These are phyloP conservation scores for Bombus fervidus DNA, from an alignment of 1,140 invertebrate species.

Conservation along the genomic window DNA sequence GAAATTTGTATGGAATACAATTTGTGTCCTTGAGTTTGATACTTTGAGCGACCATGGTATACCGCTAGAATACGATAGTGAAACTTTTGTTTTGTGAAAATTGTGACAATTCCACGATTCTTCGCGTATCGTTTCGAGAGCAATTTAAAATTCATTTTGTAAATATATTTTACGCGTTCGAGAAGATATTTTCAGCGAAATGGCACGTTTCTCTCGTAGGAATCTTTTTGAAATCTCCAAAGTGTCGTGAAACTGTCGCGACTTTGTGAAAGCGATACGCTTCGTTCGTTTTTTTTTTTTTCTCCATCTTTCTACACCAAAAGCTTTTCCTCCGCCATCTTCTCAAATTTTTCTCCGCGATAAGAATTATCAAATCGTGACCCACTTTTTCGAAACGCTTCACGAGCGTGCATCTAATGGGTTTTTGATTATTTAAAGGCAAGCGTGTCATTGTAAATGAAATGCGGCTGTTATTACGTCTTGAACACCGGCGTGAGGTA, in stretches of 20 bases:
- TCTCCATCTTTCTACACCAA: fast-evolving
- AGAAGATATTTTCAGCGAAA: too few species aligned
- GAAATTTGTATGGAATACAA: background rate
- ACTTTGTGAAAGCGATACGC: too few species aligned
- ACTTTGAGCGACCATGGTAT: background rate
- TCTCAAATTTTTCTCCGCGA: background rate
- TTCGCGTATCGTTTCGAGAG: too few species aligned
- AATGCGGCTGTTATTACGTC: background rate
- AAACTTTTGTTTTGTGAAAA: too few species aligned
- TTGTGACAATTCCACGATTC: too few species aligned
- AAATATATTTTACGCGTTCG: too few species aligned
- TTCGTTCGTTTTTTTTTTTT: background rate
- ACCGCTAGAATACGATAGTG: background rate
- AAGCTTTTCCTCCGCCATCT: background rate
- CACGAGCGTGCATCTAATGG: background rate
- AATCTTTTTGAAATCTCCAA: too few species aligned
- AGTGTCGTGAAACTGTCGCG: too few species aligned
- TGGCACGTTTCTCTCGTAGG: too few species aligned
- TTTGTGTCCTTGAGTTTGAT: background rate
- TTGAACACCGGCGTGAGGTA: background rate
- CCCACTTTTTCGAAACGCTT: background rate
- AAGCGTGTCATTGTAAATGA: background rate
- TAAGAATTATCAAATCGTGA: background rate
- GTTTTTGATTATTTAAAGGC: slow-evolving; percentile 23
- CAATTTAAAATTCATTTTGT: too few species aligned